phyloP scores from a whole-genome alignment of 1,140 invertebrate genomes.

The Papilio dardanus region DNA sequence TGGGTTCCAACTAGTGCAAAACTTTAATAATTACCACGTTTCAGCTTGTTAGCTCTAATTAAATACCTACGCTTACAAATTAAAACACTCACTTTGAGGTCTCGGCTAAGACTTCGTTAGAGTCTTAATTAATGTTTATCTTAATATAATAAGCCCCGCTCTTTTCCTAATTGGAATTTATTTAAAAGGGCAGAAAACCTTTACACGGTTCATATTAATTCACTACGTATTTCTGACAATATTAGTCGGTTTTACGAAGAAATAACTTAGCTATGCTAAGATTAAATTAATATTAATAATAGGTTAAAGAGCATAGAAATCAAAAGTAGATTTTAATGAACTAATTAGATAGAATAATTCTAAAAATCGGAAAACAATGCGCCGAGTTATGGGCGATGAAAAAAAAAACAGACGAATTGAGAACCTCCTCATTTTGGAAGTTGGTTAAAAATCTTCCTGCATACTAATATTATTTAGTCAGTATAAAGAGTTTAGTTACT shows the following conservation, averaged over 20 bases:
- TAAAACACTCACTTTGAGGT: slow-evolving; percentile 39
- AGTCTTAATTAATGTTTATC: slow-evolving; percentile 39
- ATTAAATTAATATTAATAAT: too few relatives aligned
- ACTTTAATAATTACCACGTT: slow-evolving; percentile 37
- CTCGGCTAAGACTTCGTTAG: slow-evolving; percentile 37
- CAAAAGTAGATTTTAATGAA: too few relatives aligned
- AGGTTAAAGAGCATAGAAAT: too few relatives aligned
- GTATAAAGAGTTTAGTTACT: too few relatives aligned
- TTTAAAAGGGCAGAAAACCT: slow-evolving; percentile 36
- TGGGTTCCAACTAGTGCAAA: slow-evolving; percentile 4
- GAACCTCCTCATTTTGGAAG: too few relatives aligned
- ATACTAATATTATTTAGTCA: too few relatives aligned
- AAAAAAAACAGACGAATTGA: too few relatives aligned
- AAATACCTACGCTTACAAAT: slow-evolving; percentile 36
- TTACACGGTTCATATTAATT: slow-evolving; percentile 31
- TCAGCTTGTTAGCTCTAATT: slow-evolving; percentile 37
- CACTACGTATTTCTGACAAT: not conserved
- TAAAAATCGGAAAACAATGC: too few relatives aligned
- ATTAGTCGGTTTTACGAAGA: not conserved
- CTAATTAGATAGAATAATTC: too few relatives aligned
- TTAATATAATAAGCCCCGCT: slow-evolving; percentile 37
- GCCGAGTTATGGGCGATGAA: too few relatives aligned
- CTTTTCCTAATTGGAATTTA: slow-evolving; percentile 38
- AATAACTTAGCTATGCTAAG: too few relatives aligned
- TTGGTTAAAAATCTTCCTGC: too few relatives aligned